These are phyloP conservation scores for Bhutanitis thaidina DNA, from an alignment of 2,888 invertebrate genomes.

Conservation along the genomic window DNA sequence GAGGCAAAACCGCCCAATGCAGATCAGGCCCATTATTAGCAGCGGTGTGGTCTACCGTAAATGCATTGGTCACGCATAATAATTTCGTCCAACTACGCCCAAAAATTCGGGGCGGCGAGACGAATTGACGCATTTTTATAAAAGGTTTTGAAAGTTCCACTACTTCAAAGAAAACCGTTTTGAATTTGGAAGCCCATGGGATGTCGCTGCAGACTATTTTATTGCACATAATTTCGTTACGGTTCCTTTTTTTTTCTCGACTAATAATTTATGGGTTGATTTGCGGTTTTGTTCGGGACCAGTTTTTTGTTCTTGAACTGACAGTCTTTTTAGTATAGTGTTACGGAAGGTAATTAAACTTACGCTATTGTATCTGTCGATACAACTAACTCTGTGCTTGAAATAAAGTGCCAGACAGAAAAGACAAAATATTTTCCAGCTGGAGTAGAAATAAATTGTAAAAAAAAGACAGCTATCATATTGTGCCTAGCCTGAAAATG, in stretches of 20 bases:
- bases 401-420: too few relatives aligned
- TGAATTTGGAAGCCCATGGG: slow-evolving; percentile 1
- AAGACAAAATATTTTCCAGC: too few relatives aligned
- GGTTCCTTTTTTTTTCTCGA: neutral
- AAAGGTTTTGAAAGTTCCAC: neutral
- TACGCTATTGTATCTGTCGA: too few relatives aligned
- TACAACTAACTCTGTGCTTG: too few relatives aligned
- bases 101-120: slow-evolving; percentile 15
- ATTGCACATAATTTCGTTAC: slow-evolving; percentile 4
- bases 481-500: too few relatives aligned
- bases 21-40: slow-evolving; percentile 7
- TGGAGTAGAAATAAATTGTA: too few relatives aligned
- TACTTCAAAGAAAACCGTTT: slow-evolving; percentile 7
- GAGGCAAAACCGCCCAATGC: slow-evolving; percentile 5
- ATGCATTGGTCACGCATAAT: slow-evolving; percentile 20
- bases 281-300: too few relatives aligned
- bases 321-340: too few relatives aligned
- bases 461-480: too few relatives aligned
- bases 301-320: too few relatives aligned
- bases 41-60: slow-evolving; percentile 18
- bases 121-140: slow-evolving; percentile 12
- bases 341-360: too few relatives aligned
- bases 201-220: slow-evolving; percentile 17
- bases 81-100: slow-evolving; percentile 13
- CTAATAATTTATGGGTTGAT: neutral